A percentile compares a stretch with the other conserved stretches of the same genome.
phyloP scores from a whole-genome alignment of 53 echinoderm and acorn worm species.

The Paelopatides confundens region DNA sequence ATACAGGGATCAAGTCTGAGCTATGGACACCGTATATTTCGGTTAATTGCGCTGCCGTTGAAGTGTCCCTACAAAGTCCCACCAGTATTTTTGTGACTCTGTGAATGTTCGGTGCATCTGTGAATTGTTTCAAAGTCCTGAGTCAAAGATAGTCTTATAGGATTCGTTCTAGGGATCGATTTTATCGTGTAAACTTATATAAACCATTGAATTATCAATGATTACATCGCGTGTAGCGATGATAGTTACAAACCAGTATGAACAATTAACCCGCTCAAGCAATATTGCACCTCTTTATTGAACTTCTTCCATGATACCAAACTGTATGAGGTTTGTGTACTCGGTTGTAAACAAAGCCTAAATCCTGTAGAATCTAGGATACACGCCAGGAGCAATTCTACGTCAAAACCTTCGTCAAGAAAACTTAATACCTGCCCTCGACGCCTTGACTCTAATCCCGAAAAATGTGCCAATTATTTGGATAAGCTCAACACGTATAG shows the following conservation, averaged over 20 bases:
- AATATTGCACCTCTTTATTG: too few species aligned
- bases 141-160: background rate
- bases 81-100: background rate
- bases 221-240: background rate
- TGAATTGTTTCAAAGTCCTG: background rate
- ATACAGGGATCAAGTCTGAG: too few species aligned
- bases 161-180: background rate
- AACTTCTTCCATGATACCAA: too few species aligned
- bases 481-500: slow-evolving; percentile 26
- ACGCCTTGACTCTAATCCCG: slow-evolving; percentile 28
- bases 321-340: background rate
- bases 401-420: slow-evolving; percentile 3
- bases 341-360: slow-evolving; percentile 20
- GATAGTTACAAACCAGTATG: background rate
- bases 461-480: slow-evolving; percentile 34
- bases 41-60: too few species aligned
- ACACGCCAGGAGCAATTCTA: slow-evolving; percentile 31
- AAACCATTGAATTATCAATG: background rate
- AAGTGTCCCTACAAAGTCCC: too few species aligned
- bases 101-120: background rate
- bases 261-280: background rate
- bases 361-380: slow-evolving; percentile 4
- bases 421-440: slow-evolving; percentile 31
- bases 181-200: background rate
- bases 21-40: too few species aligned